These are phyloP conservation scores for Hirtodrosophila duncani DNA, from an alignment of 2,888 invertebrate species.

Conservation along the genomic window DNA sequence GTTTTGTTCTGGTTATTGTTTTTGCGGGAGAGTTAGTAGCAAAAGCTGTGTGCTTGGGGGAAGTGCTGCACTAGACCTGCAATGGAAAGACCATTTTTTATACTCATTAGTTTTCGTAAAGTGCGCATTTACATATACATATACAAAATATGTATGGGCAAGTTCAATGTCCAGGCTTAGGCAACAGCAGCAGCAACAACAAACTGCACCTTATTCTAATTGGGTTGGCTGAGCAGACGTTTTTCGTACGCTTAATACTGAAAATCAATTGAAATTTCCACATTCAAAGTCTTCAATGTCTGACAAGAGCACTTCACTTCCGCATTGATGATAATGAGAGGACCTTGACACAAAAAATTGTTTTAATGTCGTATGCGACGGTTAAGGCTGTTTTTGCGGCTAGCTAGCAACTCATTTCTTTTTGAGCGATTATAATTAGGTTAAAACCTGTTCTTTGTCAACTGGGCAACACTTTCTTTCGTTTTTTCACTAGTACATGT, in stretches of 20 bases:
- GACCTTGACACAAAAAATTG: constrained; percentile 54
- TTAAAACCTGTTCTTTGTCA: constrained; percentile 68
- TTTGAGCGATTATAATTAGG: constrained; percentile 52
- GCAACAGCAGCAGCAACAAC: not conserved
- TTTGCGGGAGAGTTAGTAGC: constrained; percentile 39
- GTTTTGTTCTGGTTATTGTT: constrained; percentile 29
- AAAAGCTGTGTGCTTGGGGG: constrained; percentile 46
- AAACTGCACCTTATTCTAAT: too few species aligned
- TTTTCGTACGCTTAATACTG: too few species aligned
- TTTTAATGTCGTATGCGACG: constrained; percentile 20
- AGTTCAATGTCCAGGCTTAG: constrained; percentile 55
- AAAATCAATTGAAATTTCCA: too few species aligned
- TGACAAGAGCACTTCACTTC: constrained; percentile 1
- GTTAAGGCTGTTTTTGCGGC: constrained; percentile 14
- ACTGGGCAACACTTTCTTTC: constrained; percentile 61
- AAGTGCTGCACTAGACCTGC: constrained; percentile 45
- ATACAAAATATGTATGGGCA: constrained; percentile 27
- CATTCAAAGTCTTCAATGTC: too few species aligned
- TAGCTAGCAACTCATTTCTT: constrained; percentile 17
- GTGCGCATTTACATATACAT: constrained; percentile 13
- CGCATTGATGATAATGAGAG: constrained; percentile 10
- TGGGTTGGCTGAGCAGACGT: too few species aligned
- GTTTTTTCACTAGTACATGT: constrained; percentile 10
- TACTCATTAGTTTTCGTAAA: too few species aligned
- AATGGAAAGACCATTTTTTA: constrained; percentile 6